These are phyloP conservation scores for Napeogenes sylphis DNA, from an alignment of 2,888 invertebrate genomes.

Conservation along the genomic window DNA sequence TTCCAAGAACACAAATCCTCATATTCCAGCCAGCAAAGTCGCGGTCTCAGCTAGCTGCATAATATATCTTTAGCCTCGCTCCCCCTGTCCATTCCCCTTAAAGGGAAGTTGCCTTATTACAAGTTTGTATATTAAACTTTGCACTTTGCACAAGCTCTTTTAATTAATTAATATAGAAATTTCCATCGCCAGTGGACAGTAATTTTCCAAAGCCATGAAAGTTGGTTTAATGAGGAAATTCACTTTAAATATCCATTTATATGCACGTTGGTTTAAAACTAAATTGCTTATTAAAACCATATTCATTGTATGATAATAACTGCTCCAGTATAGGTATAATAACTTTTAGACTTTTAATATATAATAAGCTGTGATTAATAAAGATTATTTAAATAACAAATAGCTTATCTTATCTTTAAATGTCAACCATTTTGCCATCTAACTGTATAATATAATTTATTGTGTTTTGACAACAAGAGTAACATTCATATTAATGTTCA, in stretches of 20 bases:
- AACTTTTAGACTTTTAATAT: too few species aligned
- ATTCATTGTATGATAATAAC: too few species aligned
- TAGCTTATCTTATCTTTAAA: too few species aligned
- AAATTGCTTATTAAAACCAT: neutral
- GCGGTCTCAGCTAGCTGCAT: neutral
- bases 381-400: too few species aligned
- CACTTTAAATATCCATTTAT: slow-evolving; percentile 21
- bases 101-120: slow-evolving; percentile 16
- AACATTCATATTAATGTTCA: too few species aligned
- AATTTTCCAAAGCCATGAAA: slow-evolving; percentile 19
- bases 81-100: neutral
- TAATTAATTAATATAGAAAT: slow-evolving; percentile 2
- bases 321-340: too few species aligned
- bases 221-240: slow-evolving; percentile 17
- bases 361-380: too few species aligned
- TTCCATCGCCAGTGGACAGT: slow-evolving; percentile 21
- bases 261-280: slow-evolving; percentile 8
- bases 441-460: too few species aligned
- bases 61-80: neutral
- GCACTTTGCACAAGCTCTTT: slow-evolving; percentile 30
- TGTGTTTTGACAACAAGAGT: too few species aligned
- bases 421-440: too few species aligned
- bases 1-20: too few species aligned
- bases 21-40: too few species aligned
- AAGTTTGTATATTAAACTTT: slow-evolving; percentile 44